Conservation (phyloP, 2,888 invertebrate species). For the Pterostichus niger region DNA sequence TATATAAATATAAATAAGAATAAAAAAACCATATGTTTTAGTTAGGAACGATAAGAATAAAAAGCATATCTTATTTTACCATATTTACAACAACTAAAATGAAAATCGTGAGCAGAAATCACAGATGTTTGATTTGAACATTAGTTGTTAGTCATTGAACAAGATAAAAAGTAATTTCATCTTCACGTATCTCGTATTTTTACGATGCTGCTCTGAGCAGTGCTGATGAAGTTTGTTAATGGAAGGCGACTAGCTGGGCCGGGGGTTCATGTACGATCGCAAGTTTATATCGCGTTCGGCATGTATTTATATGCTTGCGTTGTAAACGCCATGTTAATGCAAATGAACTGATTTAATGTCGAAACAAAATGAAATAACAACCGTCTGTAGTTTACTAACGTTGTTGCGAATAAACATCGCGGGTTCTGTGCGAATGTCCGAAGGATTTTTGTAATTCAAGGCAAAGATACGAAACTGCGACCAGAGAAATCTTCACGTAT, state of each 20-base stretch:
- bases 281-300: slow-evolving; percentile 63
- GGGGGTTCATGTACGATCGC: slow-evolving; percentile 48
- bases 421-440: slow-evolving; percentile 27
- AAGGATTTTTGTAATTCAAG: slow-evolving; percentile 12
- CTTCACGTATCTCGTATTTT: background rate
- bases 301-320: slow-evolving; percentile 63
- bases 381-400: slow-evolving; percentile 52
- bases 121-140: too few species aligned
- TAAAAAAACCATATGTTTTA: too few species aligned
- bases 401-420: slow-evolving; percentile 53
- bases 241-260: slow-evolving; percentile 12
- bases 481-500: slow-evolving; percentile 19
- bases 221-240: slow-evolving; percentile 54
- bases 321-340: slow-evolving; percentile 67
- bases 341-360: slow-evolving; percentile 67
- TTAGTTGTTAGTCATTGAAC: too few species aligned
- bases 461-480: slow-evolving; percentile 28
- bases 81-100: too few species aligned
- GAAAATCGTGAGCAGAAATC: too few species aligned
- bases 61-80: too few species aligned
- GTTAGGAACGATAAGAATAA: too few species aligned
- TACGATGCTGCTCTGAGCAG: background rate
- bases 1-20: too few species aligned
- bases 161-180: background rate
- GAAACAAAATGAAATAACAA: slow-evolving; percentile 64